Evolutionary conservation across 2,113 vertebrate species (phyloP), one percentile per base, ranked within the genome.

Genomic region (Sinocyclocheilus anophthalmus): DNA sequence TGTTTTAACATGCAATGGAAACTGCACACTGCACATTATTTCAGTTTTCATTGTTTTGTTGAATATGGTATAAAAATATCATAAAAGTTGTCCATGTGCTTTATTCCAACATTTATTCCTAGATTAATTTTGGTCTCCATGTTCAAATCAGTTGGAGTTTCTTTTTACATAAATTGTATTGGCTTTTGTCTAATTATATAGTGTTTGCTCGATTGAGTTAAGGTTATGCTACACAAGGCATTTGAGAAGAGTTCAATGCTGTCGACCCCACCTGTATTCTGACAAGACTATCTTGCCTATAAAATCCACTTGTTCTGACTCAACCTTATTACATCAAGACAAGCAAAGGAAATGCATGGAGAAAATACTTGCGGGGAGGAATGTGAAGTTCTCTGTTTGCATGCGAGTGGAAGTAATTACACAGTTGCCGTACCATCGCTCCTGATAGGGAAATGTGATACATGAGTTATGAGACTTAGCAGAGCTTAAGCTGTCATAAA

Each of bases 391-490:
- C 14, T 65, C 50, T 69, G 37, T 77, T 88, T 83, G 9, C 90
- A 42, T 48, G 75, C 78, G 42, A 69, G 86, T 91, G 67, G 59
- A 84, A 81, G 84, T 24, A 85, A 76, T 85, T 83, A 26, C 63
- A 72, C 86, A 84, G 88, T 63, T 30, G 86, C 84, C 87, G 85
- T 83, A 61, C 87, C 72, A 82, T 84, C 75, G 90, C 85, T 87
- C 89, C 91, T 91, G 91, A 93, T 91, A 88, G 89, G 87, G 90
- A 92, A 94, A 93, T 92, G 89, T 91, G 91, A 93, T 93, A 89
- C 91, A 14, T 89, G 92, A 90, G 90, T 92, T 90, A 90, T 91
- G 84, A 86, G 90, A 61, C 57, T 70, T 93, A 94, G 93, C 91
- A 86, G 45, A 26, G 92, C 93, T 94, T 93, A 90, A 94, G 88